These are phyloP conservation scores for Andrena minutula DNA, from an alignment of 2,888 invertebrate species.

Conservation along the genomic window DNA sequence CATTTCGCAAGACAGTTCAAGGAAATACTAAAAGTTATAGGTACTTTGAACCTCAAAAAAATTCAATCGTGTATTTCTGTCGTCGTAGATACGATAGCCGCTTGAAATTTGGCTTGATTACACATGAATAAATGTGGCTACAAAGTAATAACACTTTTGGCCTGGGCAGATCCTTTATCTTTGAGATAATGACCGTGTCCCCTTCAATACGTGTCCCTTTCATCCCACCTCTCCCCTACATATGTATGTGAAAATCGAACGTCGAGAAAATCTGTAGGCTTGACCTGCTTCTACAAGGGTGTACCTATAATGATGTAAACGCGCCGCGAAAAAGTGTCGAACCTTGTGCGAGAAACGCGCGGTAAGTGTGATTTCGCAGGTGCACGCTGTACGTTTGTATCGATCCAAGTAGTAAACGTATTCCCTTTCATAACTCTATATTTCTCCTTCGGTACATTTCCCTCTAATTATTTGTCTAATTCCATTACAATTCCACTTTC, in stretches of 20 bases:
- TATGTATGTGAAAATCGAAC: constrained; percentile 67
- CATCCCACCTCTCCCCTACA: no score
- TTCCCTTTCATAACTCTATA: constrained; percentile 5
- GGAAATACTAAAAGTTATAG: no score
- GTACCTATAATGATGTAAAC: constrained; percentile 63
- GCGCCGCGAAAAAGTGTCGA: constrained; percentile 38
- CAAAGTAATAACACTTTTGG: no score
- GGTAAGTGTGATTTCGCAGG: constrained; percentile 22
- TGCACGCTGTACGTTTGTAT: constrained; percentile 25
- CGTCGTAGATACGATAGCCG: no score
- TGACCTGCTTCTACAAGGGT: constrained; percentile 64
- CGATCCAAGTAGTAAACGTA: constrained; percentile 34
- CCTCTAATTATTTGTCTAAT: neutral
- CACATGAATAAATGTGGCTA: no score
- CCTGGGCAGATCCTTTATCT: no score
- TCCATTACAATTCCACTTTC: neutral
- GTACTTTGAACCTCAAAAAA: no score
- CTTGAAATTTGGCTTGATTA: no score
- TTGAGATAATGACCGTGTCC: no score
- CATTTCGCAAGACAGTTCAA: no score
- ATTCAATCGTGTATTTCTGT: no score
- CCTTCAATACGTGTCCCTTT: no score
- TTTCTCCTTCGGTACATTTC: neutral
- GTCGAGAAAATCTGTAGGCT: constrained; percentile 49
- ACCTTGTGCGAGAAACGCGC: constrained; percentile 18